phyloP scores from a whole-genome alignment of 1,140 invertebrate genomes.

The Adoxophyes honmai region DNA sequence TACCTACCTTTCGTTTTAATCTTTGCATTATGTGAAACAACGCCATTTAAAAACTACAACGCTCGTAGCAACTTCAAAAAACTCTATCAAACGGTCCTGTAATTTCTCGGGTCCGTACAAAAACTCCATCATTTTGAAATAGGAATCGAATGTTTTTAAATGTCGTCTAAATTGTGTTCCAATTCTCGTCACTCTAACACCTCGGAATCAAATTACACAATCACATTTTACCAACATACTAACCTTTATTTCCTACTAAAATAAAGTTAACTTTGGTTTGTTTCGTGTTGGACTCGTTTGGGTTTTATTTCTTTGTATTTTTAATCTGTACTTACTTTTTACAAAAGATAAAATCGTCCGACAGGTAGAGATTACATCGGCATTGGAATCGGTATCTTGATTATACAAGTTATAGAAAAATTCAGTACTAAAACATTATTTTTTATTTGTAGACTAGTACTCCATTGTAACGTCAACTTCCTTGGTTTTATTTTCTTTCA shows the following conservation, averaged over 20 bases:
- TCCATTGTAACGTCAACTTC: too few relatives aligned
- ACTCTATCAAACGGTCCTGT: background rate
- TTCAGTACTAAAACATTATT: too few relatives aligned
- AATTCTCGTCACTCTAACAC: slow-evolving; percentile 55
- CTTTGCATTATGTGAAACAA: too few relatives aligned
- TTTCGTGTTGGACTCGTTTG: background rate
- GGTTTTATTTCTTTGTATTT: background rate
- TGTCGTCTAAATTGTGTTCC: slow-evolving; percentile 48
- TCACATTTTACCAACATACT: slow-evolving; percentile 26
- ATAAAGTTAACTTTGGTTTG: background rate
- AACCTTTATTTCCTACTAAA: background rate
- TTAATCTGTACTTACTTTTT: slow-evolving; percentile 3
- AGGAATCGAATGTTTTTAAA: slow-evolving; percentile 69
- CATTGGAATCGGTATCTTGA: slow-evolving; percentile 4
- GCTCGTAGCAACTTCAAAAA: too few relatives aligned
- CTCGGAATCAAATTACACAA: slow-evolving; percentile 44
- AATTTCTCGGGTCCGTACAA: slow-evolving; percentile 41
- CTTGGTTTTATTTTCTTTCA: too few relatives aligned
- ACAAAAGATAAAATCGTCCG: slow-evolving; percentile 5
- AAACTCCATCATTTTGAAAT: slow-evolving; percentile 48
- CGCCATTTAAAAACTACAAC: too few relatives aligned
- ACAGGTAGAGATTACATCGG: slow-evolving; percentile 9
- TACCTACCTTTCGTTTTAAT: too few relatives aligned
- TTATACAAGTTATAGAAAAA: background rate
- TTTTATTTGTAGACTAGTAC: too few relatives aligned